phyloP scores from a whole-genome alignment of 2,888 invertebrate genomes.

The Platypus cylindrus region DNA sequence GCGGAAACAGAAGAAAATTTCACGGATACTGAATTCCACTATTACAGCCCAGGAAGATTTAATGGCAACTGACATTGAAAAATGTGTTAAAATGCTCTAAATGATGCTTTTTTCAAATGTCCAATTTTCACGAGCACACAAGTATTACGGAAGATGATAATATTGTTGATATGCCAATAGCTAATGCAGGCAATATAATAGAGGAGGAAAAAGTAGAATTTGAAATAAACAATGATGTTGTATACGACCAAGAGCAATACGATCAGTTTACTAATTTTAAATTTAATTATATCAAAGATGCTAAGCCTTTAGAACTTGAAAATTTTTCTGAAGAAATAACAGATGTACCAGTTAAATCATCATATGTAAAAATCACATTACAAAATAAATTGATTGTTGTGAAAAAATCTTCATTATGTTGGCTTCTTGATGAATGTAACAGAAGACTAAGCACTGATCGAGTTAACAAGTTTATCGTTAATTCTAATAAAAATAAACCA shows the following conservation, averaged over 20 bases:
- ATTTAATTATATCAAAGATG: background rate
- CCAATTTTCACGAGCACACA: too few species aligned
- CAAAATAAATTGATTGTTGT: background rate
- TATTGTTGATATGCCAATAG: too few species aligned
- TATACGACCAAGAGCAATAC: background rate
- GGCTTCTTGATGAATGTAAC: background rate
- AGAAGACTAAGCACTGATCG: background rate
- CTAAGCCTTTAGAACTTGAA: background rate
- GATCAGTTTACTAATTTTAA: background rate
- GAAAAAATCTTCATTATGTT: background rate
- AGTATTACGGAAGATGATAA: too few species aligned
- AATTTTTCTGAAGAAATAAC: background rate
- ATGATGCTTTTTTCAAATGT: too few species aligned
- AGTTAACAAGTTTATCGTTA: too few species aligned
- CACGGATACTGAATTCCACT: background rate
- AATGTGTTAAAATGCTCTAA: background rate
- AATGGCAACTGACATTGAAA: background rate
- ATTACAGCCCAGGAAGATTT: background rate
- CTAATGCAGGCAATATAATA: too few species aligned
- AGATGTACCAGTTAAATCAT: background rate
- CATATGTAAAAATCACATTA: background rate
- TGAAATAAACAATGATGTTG: background rate
- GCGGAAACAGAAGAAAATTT: background rate
- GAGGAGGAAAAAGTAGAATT: background rate
- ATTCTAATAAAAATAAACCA: too few species aligned